Evolutionary conservation across 2,888 invertebrate species (phyloP), one percentile per base, ranked within the genome.

Genomic region (Microctonus aethiopoides): DNA sequence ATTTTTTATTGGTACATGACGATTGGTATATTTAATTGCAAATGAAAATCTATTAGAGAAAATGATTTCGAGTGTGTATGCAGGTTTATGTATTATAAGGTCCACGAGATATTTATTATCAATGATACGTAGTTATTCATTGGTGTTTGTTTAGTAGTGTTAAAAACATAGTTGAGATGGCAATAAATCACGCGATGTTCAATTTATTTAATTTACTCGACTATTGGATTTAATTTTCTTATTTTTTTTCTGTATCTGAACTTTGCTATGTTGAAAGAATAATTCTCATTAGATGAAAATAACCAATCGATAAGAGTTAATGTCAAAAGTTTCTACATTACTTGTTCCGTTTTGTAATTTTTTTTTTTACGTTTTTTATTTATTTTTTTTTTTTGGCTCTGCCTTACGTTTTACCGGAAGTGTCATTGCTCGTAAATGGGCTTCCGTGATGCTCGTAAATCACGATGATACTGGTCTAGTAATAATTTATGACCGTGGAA

Each of bases 391-490:
- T 16, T 51, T 26, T 32, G 63, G 52, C 24, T 26, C 34, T 51
- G 52, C 52, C 63, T 52, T 54, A 6, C 52, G 11, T 52, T 51
- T 29, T 36, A 16, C 36, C 65, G 56, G 65, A 65, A 65, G 54
- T 56, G 65, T 39, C 65, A 26, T 65, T 26, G 36, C 56, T 65
- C 34, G 65, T 39, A 65, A 65, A 65, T 65, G 65, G 65, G 64
- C 57, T 70, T 67, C 36, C 67, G 51, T 59, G 46, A 57, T 46
- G 56, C 64, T 71, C 71, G 57, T 73, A 73, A 73, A 70, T 73
- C 70, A 71, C 67, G 51, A 61, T 70, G 73, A 71, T 71, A 70
- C 59, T 63, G 57, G 10, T 52, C 32, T 29, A 54, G 64, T 32
- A 54, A 32, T 26, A 62, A 64, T 63, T 64, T 22, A 54, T 64